These are phyloP conservation scores for Heliconius eleuchia DNA, from an alignment of 1,140 invertebrate genomes.

Conservation along the genomic window DNA sequence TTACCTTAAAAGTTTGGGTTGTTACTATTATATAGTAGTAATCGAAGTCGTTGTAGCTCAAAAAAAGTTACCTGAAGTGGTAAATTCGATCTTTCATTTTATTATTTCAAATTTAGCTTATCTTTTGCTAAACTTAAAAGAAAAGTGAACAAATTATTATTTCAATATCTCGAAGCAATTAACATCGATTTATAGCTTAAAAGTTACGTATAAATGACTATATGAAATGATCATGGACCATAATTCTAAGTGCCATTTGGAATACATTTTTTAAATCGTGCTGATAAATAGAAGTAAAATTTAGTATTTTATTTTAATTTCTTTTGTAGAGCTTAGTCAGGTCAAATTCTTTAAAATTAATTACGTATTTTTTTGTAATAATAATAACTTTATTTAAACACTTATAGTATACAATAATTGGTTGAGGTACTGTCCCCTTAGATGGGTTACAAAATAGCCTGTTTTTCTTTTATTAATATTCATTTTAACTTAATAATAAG, in stretches of 20 bases:
- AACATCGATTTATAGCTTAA: not conserved
- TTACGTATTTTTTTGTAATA: not conserved
- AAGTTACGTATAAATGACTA: not conserved
- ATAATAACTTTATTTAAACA: too few species aligned
- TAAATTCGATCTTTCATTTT: not conserved
- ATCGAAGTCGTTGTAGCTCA: too few species aligned
- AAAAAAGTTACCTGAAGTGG: not conserved
- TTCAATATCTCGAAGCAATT: not conserved
- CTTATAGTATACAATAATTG: too few species aligned
- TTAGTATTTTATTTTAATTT: not conserved
- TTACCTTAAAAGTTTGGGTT: not conserved
- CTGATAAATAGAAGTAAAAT: not conserved
- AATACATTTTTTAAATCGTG: not conserved
- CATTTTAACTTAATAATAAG: not conserved
- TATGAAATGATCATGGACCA: too few species aligned
- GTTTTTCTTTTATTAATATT: not conserved
- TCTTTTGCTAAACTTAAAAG: too few species aligned
- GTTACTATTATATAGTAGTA: too few species aligned
- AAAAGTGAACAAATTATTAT: not conserved
- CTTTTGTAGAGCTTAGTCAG: not conserved
- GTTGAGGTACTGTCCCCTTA: too few species aligned
- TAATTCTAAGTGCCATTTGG: not conserved
- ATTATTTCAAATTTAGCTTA: too few species aligned
- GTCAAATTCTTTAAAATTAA: not conserved
- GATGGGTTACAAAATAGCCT: not conserved